Conservation (phyloP, 1,140 invertebrate species). For the Drosophila tropicalis region DNA sequence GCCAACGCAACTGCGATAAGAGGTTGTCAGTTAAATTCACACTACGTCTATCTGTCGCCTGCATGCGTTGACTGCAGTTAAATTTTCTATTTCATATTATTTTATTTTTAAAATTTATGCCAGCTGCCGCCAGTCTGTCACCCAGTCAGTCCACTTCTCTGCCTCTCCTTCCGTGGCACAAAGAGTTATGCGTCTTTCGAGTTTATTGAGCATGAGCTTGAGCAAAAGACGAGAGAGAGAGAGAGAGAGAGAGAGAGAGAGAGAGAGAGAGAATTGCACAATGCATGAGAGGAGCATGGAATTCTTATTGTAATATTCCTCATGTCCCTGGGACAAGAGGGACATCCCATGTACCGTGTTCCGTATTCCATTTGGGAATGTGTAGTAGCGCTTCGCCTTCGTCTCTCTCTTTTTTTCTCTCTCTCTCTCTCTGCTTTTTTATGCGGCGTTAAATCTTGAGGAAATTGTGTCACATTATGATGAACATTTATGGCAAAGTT, state of each 20-base stretch:
- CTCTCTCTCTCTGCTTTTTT: constrained; percentile 40
- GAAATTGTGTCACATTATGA: constrained; percentile 81
- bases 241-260: constrained; percentile 25
- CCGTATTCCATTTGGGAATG: constrained; percentile 46
- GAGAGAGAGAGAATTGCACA: constrained; percentile 54
- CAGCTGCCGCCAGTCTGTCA: constrained; percentile 39
- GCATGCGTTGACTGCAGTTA: constrained; percentile 55
- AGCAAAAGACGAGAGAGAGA: no score
- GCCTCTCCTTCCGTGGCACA: neutral
- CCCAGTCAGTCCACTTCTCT: neutral
- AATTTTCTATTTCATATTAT: constrained; percentile 63
- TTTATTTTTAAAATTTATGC: constrained; percentile 71
- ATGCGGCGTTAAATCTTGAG: constrained; percentile 79
- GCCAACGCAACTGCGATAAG: constrained; percentile 39
- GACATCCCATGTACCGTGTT: constrained; percentile 20
- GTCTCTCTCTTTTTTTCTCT: neutral
- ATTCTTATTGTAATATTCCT: constrained; percentile 18
- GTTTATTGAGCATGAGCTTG: constrained; percentile 65
- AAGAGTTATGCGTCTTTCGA: constrained; percentile 67
- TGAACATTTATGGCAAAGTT: constrained; percentile 78
- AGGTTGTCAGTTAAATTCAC: constrained; percentile 57
- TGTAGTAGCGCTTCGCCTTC: neutral
- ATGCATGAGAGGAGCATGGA: constrained; percentile 37
- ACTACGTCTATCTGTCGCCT: constrained; percentile 51
- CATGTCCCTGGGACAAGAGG: neutral